Percentiles rank a stretch among this genome's conserved stretches.
phyloP scores from a whole-genome alignment of 2,888 invertebrate species.

The Hoplodrina ambigua region DNA sequence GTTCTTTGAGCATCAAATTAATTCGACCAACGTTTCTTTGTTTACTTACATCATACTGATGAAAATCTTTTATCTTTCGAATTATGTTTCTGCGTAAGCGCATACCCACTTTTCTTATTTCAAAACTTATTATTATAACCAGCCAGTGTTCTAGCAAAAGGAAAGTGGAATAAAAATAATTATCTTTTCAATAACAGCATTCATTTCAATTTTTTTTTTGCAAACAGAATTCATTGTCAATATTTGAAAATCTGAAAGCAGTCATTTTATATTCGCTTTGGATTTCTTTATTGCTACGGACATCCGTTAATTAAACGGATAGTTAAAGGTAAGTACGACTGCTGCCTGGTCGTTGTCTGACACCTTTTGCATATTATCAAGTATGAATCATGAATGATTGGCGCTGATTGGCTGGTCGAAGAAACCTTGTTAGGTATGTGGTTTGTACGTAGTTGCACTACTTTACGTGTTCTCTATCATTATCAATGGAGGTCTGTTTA shows the following conservation, averaged over 20 bases:
- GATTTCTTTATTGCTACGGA: constrained; percentile 55
- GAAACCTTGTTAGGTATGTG: constrained; percentile 43
- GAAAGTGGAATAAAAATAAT: constrained; percentile 13
- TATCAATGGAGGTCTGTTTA: constrained; percentile 38
- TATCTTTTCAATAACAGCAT: constrained; percentile 18
- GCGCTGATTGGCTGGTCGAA: constrained; percentile 32
- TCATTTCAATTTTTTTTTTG: constrained; percentile 17
- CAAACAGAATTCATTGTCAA: constrained; percentile 11
- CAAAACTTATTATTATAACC: constrained; percentile 19
- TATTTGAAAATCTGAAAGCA: constrained; percentile 23
- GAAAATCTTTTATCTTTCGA: constrained; percentile 34
- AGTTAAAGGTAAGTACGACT: constrained; percentile 28
- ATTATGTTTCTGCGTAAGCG: constrained; percentile 17
- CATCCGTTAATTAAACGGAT: constrained; percentile 56
- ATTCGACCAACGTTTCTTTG: constrained; percentile 25
- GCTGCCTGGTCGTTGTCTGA: constrained; percentile 27
- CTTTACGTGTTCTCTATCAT: constrained; percentile 43
- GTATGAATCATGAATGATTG: constrained; percentile 54
- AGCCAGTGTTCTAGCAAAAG: constrained; percentile 7
- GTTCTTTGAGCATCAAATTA: constrained; percentile 24
- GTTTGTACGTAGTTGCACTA: constrained; percentile 38
- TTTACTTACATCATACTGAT: constrained; percentile 32
- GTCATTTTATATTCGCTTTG: constrained; percentile 36
- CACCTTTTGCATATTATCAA: constrained; percentile 59
- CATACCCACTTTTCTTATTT: constrained; percentile 7